A percentile compares a stretch with the other conserved stretches of the same genome.
Evolutionary conservation across 2,797 vertebrate genomes (phyloP).

Genomic region (Malurus leucopterus): DNA sequence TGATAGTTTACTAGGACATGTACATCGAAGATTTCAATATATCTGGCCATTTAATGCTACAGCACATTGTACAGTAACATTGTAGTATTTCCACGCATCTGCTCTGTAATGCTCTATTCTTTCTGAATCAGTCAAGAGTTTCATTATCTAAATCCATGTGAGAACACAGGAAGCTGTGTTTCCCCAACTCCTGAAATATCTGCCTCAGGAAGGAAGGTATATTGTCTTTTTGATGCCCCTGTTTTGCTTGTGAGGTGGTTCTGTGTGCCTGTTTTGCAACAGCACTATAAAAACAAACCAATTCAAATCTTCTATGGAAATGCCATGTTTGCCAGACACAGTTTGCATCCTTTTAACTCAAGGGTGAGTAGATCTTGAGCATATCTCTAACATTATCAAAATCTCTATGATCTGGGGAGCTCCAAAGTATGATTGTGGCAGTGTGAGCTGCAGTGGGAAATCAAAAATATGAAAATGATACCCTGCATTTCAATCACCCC

Average conservation of each 20-base stretch:
- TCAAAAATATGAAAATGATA: constrained; percentile 45
- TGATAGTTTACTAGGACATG: constrained; percentile 5
- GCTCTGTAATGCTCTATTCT: background rate
- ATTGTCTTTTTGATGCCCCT: constrained; percentile 72
- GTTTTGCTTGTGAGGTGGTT: constrained; percentile 63
- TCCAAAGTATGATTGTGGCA: background rate
- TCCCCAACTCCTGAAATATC: constrained; percentile 77
- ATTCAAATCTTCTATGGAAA: constrained; percentile 58
- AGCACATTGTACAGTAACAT: background rate
- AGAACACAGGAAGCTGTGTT: constrained; percentile 75
- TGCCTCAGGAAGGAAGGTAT: constrained; percentile 76
- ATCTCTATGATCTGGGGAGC: background rate
- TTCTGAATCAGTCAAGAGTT: constrained; percentile 47
- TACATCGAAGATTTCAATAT: background rate
- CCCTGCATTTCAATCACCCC: background rate
- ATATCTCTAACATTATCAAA: constrained; percentile 45
- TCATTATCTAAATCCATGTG: constrained; percentile 70
- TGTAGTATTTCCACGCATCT: background rate
- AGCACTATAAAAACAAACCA: constrained; percentile 46
- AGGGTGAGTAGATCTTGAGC: constrained; percentile 29
- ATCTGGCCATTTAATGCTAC: background rate
- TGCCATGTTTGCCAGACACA: constrained; percentile 31
- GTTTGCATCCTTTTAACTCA: constrained; percentile 52
- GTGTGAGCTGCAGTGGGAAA: constrained; percentile 27
- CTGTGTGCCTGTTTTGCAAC: constrained; percentile 52